Evolutionary conservation across 2,888 invertebrate species (phyloP), one percentile per base, ranked within the genome.

Genomic region (Drosophila antonietae): DNA sequence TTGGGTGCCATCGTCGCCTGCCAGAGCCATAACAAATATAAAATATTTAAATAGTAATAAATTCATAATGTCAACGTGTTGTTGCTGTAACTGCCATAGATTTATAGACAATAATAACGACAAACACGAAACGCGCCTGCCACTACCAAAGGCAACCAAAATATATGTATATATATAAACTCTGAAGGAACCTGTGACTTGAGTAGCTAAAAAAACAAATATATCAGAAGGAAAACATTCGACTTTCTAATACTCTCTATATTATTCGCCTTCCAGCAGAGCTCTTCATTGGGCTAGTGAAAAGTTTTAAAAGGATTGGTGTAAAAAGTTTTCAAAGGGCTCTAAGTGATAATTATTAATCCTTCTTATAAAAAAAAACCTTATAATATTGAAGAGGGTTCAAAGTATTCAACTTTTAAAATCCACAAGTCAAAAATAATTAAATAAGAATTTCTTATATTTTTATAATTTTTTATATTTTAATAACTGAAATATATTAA

Each of bases 11-110:
- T 88, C 84, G 88, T 84, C 90, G 90, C 90, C 89, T 85, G 87
- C 81, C 81, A 69, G 72, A 65, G 80, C 74, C 90, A 89, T 72
- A 83, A 76, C 88, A 90, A 82, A 91, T 85, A 91, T 90, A 84
- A 89, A 92, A 90, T 91, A 85, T 85, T 85, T 85, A 89, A 91
- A 91, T 90, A 88, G 91, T 90, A 91, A 92, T 91, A 91, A 92
- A 91, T 91, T 91, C 88, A 90, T 92, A 91, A 91, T 92, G 91
- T 90, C 91, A 92, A 90, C 83, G 90, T 88, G 75, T 69, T 77
- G 77, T 77, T 78, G 78, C 74, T 78, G 74, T 67, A 81, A 78
- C 87, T 68, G 76, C 86, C 73, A 73, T 87, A 86, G 89, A 85
- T 85, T 85, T 85, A 85, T 85, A 78, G 84, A 81, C 84, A 83